A percentile compares a stretch with the other conserved stretches of the same genome.
These are phyloP conservation scores for Hydrotaea cyrtoneurina DNA, from an alignment of 2,888 invertebrate species.

Conservation along the genomic window DNA sequence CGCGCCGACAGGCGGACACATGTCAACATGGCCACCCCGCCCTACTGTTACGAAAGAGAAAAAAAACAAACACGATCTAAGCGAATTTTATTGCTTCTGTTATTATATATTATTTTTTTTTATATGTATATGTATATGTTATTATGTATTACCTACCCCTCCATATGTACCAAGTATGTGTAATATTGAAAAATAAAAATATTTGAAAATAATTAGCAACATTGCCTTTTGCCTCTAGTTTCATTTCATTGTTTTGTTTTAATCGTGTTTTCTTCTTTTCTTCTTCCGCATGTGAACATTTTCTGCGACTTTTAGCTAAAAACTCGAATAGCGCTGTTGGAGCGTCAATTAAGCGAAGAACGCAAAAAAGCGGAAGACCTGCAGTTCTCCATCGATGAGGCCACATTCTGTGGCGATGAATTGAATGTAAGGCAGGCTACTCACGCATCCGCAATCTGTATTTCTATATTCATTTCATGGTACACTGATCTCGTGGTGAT, in stretches of 20 bases:
- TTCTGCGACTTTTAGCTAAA: constrained; percentile 78
- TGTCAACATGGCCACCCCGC: not conserved
- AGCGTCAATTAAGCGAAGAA: constrained; percentile 88
- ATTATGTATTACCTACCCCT: constrained; percentile 47
- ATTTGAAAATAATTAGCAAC: constrained; percentile 56
- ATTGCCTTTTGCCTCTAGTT: constrained; percentile 71
- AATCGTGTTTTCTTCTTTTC: constrained; percentile 55
- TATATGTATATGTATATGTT: constrained; percentile 49
- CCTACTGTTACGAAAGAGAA: constrained; percentile 60
- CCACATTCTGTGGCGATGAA: constrained; percentile 93
- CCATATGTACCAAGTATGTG: constrained; percentile 22
- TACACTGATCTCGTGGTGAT: constrained; percentile 57
- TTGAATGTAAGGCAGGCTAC: constrained; percentile 89
- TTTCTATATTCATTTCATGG: constrained; percentile 12
- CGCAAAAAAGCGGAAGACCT: constrained; percentile 92
- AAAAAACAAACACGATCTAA: constrained; percentile 65
- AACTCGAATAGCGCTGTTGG: constrained; percentile 84
- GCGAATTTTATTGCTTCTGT: constrained; percentile 63
- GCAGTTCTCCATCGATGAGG: constrained; percentile 95
- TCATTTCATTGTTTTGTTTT: constrained; percentile 55
- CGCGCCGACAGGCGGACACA: constrained; percentile 4
- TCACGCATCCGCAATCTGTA: too few relatives aligned
- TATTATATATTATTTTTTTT: constrained; percentile 44
- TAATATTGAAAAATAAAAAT: constrained; percentile 64
- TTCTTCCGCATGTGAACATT: constrained; percentile 50